phyloP scores from a whole-genome alignment of 37 sponge, comb jelly and placozoan species.

The Hormiphora californensis region DNA sequence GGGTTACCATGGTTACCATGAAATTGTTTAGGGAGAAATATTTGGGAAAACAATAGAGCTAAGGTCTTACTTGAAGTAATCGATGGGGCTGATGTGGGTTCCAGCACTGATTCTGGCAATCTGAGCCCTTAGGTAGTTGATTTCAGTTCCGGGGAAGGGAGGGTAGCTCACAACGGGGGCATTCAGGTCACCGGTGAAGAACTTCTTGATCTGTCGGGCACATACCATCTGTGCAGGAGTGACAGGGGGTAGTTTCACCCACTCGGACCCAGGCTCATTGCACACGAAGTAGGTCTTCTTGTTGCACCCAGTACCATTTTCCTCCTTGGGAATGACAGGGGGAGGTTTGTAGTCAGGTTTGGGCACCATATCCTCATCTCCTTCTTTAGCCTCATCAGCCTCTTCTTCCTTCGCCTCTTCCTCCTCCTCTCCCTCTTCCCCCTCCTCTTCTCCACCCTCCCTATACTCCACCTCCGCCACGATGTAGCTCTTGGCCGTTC shows the following conservation, averaged over 20 bases:
- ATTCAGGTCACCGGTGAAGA: constrained; percentile 81
- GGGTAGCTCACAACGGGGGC: constrained; percentile 78
- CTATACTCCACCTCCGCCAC: constrained; percentile 72
- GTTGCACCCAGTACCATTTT: constrained; percentile 79
- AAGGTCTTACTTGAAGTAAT: constrained; percentile 62
- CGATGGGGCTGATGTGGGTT: constrained; percentile 81
- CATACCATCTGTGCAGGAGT: constrained; percentile 82
- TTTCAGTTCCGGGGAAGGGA: constrained; percentile 91
- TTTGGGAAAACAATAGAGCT: too few relatives aligned
- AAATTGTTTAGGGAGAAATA: too few relatives aligned
- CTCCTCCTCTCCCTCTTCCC: constrained; percentile 56
- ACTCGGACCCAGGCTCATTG: constrained; percentile 82
- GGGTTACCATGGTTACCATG: constrained; percentile 85
- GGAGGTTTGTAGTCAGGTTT: constrained; percentile 92
- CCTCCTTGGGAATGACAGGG: constrained; percentile 85
- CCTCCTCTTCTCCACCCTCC: constrained; percentile 33
- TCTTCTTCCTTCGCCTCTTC: constrained; percentile 84
- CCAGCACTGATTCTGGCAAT: constrained; percentile 89
- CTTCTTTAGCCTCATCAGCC: constrained; percentile 65
- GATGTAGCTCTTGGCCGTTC: constrained; percentile 76
- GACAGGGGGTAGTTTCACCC: constrained; percentile 87
- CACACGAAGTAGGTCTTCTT: constrained; percentile 96
- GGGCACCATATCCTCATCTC: constrained; percentile 71
- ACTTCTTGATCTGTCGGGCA: constrained; percentile 76
- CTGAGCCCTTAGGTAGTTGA: constrained; percentile 90